These are phyloP conservation scores for Malaclemys terrapin DNA, from an alignment of 2,113 vertebrate species.

Conservation along the genomic window DNA sequence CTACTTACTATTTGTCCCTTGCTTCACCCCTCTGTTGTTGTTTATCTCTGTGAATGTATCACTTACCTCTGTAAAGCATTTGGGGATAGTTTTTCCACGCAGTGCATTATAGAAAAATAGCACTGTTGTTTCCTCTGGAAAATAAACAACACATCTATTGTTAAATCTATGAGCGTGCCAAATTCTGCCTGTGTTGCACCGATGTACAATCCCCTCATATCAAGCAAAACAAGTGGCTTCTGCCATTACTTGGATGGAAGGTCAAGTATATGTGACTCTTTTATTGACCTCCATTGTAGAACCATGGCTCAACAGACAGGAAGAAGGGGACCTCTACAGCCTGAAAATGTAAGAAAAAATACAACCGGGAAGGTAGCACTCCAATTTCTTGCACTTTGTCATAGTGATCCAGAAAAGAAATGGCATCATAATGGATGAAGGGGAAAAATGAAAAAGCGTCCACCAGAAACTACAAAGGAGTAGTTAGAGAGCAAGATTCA, in stretches of 20 bases:
- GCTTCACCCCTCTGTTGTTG: neutral
- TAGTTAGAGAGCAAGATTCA: neutral
- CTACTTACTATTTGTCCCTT: neutral
- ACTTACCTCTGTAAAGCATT: neutral
- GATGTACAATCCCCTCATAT: neutral
- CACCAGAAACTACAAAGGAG: neutral
- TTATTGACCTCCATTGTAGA: neutral
- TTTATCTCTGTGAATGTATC: neutral
- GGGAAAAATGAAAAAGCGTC: neutral
- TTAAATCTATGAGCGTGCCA: neutral
- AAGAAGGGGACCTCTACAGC: neutral
- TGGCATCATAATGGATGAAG: neutral
- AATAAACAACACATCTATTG: neutral
- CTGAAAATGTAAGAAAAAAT: neutral
- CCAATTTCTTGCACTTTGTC: fast-evolving
- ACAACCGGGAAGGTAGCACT: neutral
- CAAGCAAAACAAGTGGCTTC: neutral
- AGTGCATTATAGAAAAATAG: neutral
- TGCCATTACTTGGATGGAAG: neutral
- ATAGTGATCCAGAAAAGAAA: neutral
- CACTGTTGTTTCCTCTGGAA: neutral
- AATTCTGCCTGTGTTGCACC: neutral
- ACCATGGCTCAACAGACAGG: neutral
- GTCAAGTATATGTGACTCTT: neutral
- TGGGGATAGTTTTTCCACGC: neutral